Base-by-base conservation (phyloP, 2,888 invertebrate genomes). In the Dicycla oo region DNA sequence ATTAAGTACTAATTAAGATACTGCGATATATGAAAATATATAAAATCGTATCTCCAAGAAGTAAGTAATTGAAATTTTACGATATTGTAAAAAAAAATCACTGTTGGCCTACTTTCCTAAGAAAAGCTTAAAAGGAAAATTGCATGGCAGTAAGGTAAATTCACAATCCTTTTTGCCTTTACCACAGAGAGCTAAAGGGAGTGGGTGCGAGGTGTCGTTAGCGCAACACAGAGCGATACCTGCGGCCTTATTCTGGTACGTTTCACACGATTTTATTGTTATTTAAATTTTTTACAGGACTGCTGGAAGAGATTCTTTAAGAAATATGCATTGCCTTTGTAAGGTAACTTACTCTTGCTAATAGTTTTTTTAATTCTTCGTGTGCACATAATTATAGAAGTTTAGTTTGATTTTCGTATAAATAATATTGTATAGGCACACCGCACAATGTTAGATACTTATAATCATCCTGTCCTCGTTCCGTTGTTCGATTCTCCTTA, bases 201-300 rank as follows among this genome's bases (percentile, higher is more conserved):
- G 73, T 75, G 71, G 70, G 47, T 68, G 63, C 79, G 74, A 87
- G 86, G 88, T 87, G 88, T 86, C 80, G 76, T 79, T 81, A 80
- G 80, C 78, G 80, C 75, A 68, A 67, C 80, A 78, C 81, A 80
- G 82, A 88, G 79, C 81, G 85, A 78, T 84, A 81, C 85, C 77
- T 81, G 79, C 43, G 38, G 53, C 30, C 78, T 3, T 90, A 91
- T 88, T 90, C 87, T 82, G 81, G 26, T 23, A 56, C 15, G 10
- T 43, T 72, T 53, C n/a, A 34, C 45, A 57, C 30, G 38, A 53
- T 26, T 53, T 62, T n/a, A 47, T 54, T 40, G 18, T 49, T 47
- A 11, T 30, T 43, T 13, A n/a, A 26, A 56, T 75, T 69, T 51
- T 43, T 45, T 49, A 1, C 26, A 54, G n/a, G 4, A 47, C 18